phyloP scores from a whole-genome alignment of 2,113 vertebrate species.

The Psittacula cyanocephala region DNA sequence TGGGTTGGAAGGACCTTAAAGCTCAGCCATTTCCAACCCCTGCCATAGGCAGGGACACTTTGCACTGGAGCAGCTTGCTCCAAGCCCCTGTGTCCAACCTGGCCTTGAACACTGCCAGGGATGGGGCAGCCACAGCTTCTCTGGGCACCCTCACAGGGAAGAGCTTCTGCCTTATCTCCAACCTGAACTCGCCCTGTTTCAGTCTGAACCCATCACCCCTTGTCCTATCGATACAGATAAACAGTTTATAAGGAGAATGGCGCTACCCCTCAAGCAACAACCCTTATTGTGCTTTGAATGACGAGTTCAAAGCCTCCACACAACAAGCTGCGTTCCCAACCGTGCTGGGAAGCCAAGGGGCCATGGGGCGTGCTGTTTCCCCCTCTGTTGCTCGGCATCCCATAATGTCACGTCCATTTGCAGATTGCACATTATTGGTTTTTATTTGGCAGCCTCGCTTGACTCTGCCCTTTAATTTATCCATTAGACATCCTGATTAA shows the following conservation, averaged over 20 bases:
- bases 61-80: neutral
- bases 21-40: neutral
- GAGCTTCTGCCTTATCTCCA: rapidly evolving
- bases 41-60: neutral
- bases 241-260: neutral
- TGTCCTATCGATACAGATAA: neutral
- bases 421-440: conserved; percentile 58
- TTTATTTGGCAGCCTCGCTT: conserved; percentile 61
- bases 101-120: neutral
- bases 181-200: neutral
- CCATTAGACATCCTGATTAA: conserved; percentile 67
- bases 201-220: neutral
- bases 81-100: neutral
- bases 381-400: neutral
- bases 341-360: neutral
- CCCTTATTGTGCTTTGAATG: rapidly evolving
- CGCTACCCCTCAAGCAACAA: neutral
- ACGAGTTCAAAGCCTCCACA: neutral
- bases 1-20: neutral
- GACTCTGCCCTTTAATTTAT: conserved; percentile 70
- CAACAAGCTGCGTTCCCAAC: neutral
- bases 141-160: neutral
- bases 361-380: rapidly evolving
- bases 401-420: conserved; percentile 49
- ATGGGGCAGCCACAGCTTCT: neutral